These are phyloP conservation scores for Rynchops niger DNA, from an alignment of 2,113 vertebrate species.

Conservation along the genomic window DNA sequence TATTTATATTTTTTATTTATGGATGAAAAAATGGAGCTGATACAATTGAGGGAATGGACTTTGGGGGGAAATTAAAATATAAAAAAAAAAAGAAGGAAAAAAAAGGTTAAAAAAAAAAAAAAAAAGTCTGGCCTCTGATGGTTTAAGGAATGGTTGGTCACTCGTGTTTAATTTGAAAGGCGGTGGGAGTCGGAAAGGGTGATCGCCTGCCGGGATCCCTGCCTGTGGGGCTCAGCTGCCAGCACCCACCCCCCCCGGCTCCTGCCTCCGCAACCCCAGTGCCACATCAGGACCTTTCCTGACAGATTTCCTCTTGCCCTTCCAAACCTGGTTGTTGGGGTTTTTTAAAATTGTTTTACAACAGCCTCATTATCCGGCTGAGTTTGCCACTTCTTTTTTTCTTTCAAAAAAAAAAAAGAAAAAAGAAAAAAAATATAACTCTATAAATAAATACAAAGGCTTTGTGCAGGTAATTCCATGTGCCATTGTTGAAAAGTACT, in stretches of 20 bases:
- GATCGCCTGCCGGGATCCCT: background rate
- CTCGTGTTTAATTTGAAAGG: background rate
- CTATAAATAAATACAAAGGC: constrained; percentile 47
- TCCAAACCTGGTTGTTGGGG: constrained; percentile 5
- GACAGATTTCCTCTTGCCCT: constrained; percentile 54
- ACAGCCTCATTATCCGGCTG: constrained; percentile 41
- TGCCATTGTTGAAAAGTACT: constrained; percentile 78
- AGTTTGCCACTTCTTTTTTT: constrained; percentile 65
- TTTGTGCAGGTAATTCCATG: constrained; percentile 77
- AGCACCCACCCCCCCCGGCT: background rate
- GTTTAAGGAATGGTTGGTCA: constrained; percentile 67
- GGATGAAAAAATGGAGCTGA: constrained; percentile 66
- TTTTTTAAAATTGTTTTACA: constrained; percentile 8
- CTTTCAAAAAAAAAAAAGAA: constrained; percentile 4
- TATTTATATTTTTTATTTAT: constrained; percentile 78
- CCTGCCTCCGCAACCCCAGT: constrained; percentile 7
- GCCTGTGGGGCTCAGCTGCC: background rate
- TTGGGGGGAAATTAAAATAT: constrained; percentile 15
- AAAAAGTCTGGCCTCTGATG: constrained; percentile 53
- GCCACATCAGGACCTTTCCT: constrained; percentile 56
- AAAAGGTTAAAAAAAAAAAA: background rate
- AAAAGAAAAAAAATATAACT: background rate
- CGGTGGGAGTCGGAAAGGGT: background rate
- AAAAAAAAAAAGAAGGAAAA: background rate
- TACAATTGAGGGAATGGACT: constrained; percentile 60